Base-by-base conservation (phyloP, 2,797 vertebrate species). In the Naso thynnoides region DNA sequence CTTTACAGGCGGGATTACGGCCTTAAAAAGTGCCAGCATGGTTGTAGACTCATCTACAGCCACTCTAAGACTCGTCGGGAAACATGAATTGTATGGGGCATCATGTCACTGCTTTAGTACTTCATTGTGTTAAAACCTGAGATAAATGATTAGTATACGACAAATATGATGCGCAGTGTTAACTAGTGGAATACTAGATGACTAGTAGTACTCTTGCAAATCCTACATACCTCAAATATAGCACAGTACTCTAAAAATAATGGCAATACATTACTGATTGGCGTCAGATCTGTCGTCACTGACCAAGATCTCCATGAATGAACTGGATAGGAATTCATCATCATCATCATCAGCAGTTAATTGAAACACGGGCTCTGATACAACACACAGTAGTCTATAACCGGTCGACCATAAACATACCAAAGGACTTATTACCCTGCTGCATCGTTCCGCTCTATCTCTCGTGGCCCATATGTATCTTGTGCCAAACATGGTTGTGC, bases 331-430 rank as follows among this genome's bases (percentile, higher is more conserved):
- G 75, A 81, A 82, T 89, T 76, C 73, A 38, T 3, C 52, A 27
- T 9, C 64, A 61, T 60, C 24, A 27, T 10, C 66, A 65, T 62
- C 26, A 59, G 60, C 66, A 73, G 58, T 66, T 76, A 59, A 78
- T 59, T 78, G 60, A 87, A 48, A 66, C 21, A 1, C 73, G 48
- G 70, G 55, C 81, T 44, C 58, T 36, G 67, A 71, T 55, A 69
- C 78, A 83, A 70, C 69, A 58, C 53, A n/a, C 60, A 36, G 49
- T 44, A 39, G 69, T 80, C 69, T 76, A 8, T 36, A 76, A 29
- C 53, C 79, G 60, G 55, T 38, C n/a, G 3, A 55, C 70, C 73
- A 19, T 75, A 79, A 90, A 86, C 81, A 88, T 69, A 81, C 53
- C n/a, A 2, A n/a, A 23, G 77, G 54, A 19, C 53, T 79, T 69